Conservation (phyloP, 2,888 invertebrate species). For the Hyalella azteca region DNA sequence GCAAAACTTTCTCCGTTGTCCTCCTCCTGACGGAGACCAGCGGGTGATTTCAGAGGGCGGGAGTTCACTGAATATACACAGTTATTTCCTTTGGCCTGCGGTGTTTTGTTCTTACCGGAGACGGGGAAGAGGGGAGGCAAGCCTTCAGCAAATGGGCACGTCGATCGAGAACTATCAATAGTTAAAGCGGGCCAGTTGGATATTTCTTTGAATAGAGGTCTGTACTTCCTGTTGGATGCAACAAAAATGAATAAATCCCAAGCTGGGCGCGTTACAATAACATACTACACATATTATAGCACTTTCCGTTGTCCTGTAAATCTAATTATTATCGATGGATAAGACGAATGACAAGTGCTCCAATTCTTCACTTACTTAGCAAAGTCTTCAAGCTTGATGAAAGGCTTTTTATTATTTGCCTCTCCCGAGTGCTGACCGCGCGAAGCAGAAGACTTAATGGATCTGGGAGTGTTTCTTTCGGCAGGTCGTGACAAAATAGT, state of each 20-base stretch:
- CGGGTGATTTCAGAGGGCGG: not conserved
- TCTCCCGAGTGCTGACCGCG: too few relatives aligned
- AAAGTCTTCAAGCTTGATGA: not conserved
- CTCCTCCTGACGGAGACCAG: not conserved
- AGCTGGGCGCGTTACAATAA: not conserved
- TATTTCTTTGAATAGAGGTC: conserved; percentile 54
- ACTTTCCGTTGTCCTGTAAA: not conserved
- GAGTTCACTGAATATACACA: not conserved
- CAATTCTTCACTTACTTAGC: not conserved
- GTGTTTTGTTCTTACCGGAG: not conserved
- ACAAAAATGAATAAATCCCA: not conserved
- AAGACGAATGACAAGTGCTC: not conserved
- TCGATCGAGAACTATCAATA: conserved; percentile 41
- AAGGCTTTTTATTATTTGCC: conserved; percentile 9
- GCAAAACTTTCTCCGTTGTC: not conserved
- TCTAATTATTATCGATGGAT: not conserved
- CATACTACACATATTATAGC: not conserved
- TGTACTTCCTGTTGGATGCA: conserved; percentile 45
- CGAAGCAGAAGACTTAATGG: not conserved
- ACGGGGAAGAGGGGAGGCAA: not conserved
- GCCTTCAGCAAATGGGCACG: conserved; percentile 50
- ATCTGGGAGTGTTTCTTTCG: not conserved
- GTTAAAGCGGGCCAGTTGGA: conserved; percentile 50
- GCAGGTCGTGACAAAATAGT: too few relatives aligned
- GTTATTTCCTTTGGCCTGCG: not conserved